Base-by-base conservation (phyloP, 2,797 vertebrate species). In the Aplochiton taeniatus region DNA sequence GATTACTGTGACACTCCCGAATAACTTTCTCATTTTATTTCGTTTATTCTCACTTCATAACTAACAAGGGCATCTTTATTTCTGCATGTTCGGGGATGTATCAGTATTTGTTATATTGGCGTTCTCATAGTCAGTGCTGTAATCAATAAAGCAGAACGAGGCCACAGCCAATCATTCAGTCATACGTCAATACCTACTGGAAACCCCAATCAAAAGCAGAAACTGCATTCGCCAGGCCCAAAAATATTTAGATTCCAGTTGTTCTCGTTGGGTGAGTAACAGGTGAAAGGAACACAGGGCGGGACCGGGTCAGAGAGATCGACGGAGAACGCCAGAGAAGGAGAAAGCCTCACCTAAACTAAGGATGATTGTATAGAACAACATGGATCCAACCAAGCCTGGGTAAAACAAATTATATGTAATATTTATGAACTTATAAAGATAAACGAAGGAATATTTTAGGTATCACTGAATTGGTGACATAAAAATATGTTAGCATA, bases 331-430 rank as follows among this genome's bases (percentile, higher is more conserved):
- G 31, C 19, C 18, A 74, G 74, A 83, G 78, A 67, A 74, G 77
- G 77, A 82, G 74, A 73, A 78, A 76, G 62, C 64, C 52, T 66
- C 31, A 78, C 17, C 85, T 77, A 85, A 87, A 85, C 74, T 65
- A 78, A 90, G 86, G 68, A 92, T 92, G 91, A 80, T 68, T 70
- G 73, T 53, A 68, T 86, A 76, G 90, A 82, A 75, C 84, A 82
- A 81, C 76, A 92, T 88, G 90, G 88, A 90, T 80, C 47, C 78
- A 67, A 57, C 47, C 57, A 85, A 86, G 73, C 68, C 44, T 85
- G 91, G 91, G 92, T 92, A 88, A 82, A 64, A n/a, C 41, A 49
- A 53, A 3, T n/a, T 55, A 1, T 61, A 79, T 76, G 52, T 65
- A 19, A 47, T 56, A 11, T 19, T 54, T 42, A 17, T 56, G 7